phyloP scores from a whole-genome alignment of 2,797 vertebrate species.

The Choloepus didactylus region DNA sequence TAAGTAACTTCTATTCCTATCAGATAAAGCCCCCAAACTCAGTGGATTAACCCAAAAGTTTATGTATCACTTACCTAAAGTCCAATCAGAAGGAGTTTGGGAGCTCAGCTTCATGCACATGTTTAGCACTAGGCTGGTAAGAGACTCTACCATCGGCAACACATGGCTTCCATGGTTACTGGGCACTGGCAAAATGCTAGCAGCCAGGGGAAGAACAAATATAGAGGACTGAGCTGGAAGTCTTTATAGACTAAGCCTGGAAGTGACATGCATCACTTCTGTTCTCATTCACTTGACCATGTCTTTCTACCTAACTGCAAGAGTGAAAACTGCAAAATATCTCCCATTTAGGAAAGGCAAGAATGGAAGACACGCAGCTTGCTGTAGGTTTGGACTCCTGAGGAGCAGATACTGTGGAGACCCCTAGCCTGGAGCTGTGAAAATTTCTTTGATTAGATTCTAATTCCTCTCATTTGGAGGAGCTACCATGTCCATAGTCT shows the following conservation, averaged over 20 bases:
- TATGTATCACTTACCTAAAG: neutral
- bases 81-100: too few species aligned
- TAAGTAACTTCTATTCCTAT: conserved; percentile 48
- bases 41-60: neutral
- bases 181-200: neutral
- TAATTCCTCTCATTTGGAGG: neutral
- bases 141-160: neutral
- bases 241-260: neutral
- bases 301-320: neutral
- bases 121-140: neutral
- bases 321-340: neutral
- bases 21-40: neutral
- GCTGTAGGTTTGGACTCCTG: fast-evolving
- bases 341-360: neutral
- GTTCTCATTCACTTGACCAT: neutral
- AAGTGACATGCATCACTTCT: neutral
- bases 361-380: neutral
- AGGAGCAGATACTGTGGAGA: neutral
- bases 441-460: neutral
- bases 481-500: neutral
- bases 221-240: neutral
- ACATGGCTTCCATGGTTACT: neutral
- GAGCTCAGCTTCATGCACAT: neutral
- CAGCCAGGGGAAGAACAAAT: neutral
- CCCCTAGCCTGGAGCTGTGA: neutral